Conservation (phyloP, 2,888 invertebrate genomes). For the Cheiracanthium punctorium region DNA sequence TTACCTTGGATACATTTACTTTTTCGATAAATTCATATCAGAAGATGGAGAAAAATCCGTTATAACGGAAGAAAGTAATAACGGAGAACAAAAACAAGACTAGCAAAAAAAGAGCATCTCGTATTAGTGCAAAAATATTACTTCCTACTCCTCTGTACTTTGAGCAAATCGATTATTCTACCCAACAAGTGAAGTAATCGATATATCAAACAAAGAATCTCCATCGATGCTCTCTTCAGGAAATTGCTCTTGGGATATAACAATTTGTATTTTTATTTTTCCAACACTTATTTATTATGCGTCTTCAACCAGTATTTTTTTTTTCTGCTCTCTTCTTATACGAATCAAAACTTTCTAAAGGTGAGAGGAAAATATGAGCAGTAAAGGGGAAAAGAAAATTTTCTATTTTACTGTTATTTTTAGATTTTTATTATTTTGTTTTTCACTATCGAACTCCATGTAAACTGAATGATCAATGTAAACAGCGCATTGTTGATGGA, state of each 20-base stretch:
- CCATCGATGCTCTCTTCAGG: conserved; percentile 23
- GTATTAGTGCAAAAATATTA: conserved; percentile 33
- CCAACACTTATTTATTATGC: conserved; percentile 31
- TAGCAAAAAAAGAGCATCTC: not conserved
- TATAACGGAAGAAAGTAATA: conserved; percentile 9
- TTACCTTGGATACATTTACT: not conserved
- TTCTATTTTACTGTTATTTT: not conserved
- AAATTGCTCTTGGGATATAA: conserved; percentile 40
- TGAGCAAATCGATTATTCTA: conserved; percentile 28
- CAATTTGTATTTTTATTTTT: conserved; percentile 42
- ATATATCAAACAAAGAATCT: conserved; percentile 34
- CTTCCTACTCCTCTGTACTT: conserved; percentile 3
- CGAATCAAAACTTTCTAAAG: not conserved
- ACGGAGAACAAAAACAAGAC: not conserved
- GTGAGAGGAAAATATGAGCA: not conserved
- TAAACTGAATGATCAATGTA: conserved; percentile 35
- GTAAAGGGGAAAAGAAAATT: not conserved
- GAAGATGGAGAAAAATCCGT: not conserved
- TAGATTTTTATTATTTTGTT: conserved; percentile 27
- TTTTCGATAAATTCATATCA: not conserved
- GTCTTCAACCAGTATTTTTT: not conserved
- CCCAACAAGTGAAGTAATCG: conserved; percentile 46
- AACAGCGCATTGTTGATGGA: conserved; percentile 36
- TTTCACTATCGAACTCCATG: conserved; percentile 24
- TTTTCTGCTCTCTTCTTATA: not conserved